Evolutionary conservation across 2,113 vertebrate species (phyloP).

Genomic region (Albula glossodonta): DNA sequence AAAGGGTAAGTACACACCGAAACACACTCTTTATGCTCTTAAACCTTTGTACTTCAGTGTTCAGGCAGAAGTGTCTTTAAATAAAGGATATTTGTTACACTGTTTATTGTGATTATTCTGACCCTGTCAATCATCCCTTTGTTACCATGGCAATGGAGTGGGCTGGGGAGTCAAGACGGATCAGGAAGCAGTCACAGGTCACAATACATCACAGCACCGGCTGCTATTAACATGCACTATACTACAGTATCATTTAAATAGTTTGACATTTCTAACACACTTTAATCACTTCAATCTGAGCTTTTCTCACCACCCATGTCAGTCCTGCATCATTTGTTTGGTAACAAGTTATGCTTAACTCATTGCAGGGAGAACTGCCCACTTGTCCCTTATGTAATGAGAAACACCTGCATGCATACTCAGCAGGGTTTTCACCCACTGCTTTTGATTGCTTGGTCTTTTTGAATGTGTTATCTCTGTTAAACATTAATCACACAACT

Average conservation of each 20-base stretch:
- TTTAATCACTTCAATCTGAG: neutral
- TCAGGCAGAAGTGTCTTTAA: neutral
- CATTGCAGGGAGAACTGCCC: neutral
- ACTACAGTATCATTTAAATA: neutral
- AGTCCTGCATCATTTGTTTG: neutral
- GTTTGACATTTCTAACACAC: neutral
- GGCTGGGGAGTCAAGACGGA: neutral
- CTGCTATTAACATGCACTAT: neutral
- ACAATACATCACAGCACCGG: neutral
- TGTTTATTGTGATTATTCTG: neutral
- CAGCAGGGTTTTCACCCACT: neutral
- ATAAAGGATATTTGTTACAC: neutral
- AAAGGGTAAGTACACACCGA: neutral
- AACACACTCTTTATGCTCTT: neutral
- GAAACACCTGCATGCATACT: neutral
- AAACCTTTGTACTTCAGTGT: neutral
- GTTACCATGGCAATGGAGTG: no score
- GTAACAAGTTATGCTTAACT: neutral
- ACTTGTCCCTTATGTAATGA: neutral
- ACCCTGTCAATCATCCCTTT: no score
- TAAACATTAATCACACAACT: neutral
- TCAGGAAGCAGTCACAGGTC: neutral
- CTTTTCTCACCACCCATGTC: neutral
- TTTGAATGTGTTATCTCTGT: neutral
- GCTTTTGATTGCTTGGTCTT: neutral